Conservation (phyloP, 2,797 vertebrate genomes). For the Hozukius guyotensis region DNA sequence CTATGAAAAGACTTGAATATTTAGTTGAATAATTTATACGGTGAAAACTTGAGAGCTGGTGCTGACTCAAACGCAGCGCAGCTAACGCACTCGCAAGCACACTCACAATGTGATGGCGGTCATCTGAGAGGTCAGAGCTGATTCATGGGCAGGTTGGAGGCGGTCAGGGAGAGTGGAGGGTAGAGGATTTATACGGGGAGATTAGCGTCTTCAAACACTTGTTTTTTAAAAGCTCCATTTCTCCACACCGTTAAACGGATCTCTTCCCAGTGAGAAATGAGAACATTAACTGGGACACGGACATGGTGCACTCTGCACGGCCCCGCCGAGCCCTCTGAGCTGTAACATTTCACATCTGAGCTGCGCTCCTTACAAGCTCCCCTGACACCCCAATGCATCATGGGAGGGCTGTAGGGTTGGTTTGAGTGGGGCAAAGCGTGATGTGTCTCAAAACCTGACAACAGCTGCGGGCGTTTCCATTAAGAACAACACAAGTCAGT, state of each 20-base stretch:
- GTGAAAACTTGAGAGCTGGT: conserved; percentile 23
- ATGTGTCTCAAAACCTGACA: conserved; percentile 75
- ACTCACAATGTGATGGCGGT: conserved; percentile 14
- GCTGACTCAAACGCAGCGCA: not conserved
- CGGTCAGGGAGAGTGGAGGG: conserved; percentile 19
- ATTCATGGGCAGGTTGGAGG: conserved; percentile 50
- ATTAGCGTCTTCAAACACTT: conserved; percentile 66
- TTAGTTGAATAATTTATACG: conserved; percentile 57
- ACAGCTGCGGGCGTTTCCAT: conserved; percentile 75
- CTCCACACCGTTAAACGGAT: conserved; percentile 66
- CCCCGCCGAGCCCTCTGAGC: conserved; percentile 67
- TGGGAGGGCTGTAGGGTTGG: conserved; percentile 63
- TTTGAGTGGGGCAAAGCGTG: conserved; percentile 38
- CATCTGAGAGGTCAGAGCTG: conserved; percentile 44
- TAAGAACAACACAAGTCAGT: conserved; percentile 71
- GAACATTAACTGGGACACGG: conserved; percentile 72
- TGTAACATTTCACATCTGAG: conserved; percentile 72
- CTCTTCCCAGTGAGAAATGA: conserved; percentile 71
- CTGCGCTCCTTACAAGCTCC: conserved; percentile 67
- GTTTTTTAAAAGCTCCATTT: conserved; percentile 73
- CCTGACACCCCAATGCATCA: conserved; percentile 74
- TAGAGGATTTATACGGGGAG: conserved; percentile 58
- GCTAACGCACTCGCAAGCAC: not conserved
- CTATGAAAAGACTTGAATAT: conserved; percentile 37
- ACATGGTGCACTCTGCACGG: conserved; percentile 63